Base-by-base conservation (phyloP, 1,140 invertebrate genomes). In the Bursaphelenchus mucronatus region DNA sequence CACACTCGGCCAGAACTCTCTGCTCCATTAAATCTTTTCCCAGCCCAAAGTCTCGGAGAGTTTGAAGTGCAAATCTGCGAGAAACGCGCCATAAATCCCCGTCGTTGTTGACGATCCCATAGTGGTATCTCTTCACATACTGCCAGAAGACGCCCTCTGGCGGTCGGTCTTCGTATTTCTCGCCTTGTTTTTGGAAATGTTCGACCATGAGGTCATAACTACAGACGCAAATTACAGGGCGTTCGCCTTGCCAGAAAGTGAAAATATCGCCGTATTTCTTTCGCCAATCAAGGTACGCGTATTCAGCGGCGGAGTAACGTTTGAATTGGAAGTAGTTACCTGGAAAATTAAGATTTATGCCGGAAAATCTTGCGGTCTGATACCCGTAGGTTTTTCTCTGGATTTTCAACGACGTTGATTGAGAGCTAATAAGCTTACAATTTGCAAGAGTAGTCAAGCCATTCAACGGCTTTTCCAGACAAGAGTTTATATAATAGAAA, bases 81-180 rank as follows among this genome's bases (percentile, higher is more conserved):
- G 41, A 40, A 39, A 15, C 40, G 19, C 52, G 15, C 70, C 69
- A 70, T 43, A 19, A 21, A 9, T 71, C 55, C 3, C 71, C 71
- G 52, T 70, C 71, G 49, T 70, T 74, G 49, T 44, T 15, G 13
- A 74, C 44, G 15, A 70, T 64, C 30, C 69, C 69, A 9, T 40
- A 13, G 6, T 19, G 52, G 39, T 5, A 11, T 49, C 47, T 30
- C 8, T 39, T 53, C 3, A 70, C 11, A 7, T 69, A 21, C 13
- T 70, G 44, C 9, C 30, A 30, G 17, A 55, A 39, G 61, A 40
- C 51, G 10, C 19, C 61, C 21, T 40, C 67, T 21, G 57, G 40
- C 40, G 62, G 30, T 43, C 68, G 44, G 13, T 61, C 68, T 45
- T 52, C n/a, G 59, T 30, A 69, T 17, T 46, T 17, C 8, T 69